phyloP scores from a whole-genome alignment of 2,113 vertebrate genomes.

The Saimiri boliviensis region DNA sequence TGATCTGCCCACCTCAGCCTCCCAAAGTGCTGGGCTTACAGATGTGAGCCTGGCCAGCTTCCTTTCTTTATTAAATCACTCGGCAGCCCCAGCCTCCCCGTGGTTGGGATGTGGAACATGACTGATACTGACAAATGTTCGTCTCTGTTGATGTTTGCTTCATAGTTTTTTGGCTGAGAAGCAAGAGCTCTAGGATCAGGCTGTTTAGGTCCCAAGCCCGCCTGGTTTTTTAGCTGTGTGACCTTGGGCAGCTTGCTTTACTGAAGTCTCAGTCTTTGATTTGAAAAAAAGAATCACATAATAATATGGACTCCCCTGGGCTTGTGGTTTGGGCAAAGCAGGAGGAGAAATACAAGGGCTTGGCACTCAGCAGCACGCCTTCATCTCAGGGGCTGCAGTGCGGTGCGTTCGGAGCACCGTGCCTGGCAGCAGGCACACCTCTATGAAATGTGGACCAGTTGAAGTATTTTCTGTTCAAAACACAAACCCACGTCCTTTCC shows the following conservation, averaged over 20 bases:
- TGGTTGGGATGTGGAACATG: not conserved
- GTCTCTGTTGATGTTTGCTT: not conserved
- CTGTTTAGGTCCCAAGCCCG: not conserved
- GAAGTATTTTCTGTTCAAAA: not conserved
- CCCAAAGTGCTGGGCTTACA: too few relatives aligned
- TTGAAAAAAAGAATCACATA: not conserved
- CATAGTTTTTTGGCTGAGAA: not conserved
- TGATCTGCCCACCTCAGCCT: too few relatives aligned
- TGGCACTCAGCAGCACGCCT: not conserved
- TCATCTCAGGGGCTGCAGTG: not conserved
- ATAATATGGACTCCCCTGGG: not conserved
- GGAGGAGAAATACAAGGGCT: not conserved
- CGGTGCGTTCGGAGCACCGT: fast-evolving
- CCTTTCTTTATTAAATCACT: not conserved
- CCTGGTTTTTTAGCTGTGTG: not conserved
- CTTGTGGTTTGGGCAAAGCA: not conserved
- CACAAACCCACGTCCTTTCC: not conserved
- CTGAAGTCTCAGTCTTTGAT: not conserved
- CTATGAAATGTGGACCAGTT: not conserved
- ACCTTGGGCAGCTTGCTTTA: not conserved
- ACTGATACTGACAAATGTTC: not conserved
- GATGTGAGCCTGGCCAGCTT: too few relatives aligned
- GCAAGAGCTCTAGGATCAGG: not conserved
- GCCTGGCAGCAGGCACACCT: not conserved
- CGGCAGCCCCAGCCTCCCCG: not conserved